Conservation (phyloP, 2,797 vertebrate genomes). For the Pelochelys cantorii region DNA sequence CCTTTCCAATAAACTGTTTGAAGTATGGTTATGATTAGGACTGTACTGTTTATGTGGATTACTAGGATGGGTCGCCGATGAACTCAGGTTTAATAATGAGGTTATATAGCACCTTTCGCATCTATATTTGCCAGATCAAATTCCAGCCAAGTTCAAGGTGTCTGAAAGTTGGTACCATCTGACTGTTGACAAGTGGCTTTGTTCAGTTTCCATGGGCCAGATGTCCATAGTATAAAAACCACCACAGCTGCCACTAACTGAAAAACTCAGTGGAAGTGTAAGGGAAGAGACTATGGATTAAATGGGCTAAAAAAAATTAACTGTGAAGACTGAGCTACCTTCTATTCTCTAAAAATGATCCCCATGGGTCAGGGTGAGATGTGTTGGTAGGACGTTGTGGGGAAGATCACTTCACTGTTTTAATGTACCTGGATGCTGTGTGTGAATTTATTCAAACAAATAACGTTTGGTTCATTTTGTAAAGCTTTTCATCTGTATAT, state of each 20-base stretch:
- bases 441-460: background rate
- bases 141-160: conserved; percentile 13
- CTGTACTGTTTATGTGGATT: background rate
- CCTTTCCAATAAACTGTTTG: background rate
- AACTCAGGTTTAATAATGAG: conserved; percentile 68
- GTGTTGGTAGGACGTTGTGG: background rate
- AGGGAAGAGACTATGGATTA: background rate
- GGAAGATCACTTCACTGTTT: background rate
- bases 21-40: background rate
- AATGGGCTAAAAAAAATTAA: background rate
- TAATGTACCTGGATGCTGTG: background rate
- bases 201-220: background rate
- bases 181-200: background rate
- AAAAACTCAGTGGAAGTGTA: background rate
- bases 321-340: background rate
- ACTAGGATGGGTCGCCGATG: background rate
- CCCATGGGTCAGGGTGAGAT: background rate
- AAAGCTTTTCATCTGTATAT: background rate
- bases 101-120: conserved; percentile 49
- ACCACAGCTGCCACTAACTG: background rate
- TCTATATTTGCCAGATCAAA: conserved; percentile 27
- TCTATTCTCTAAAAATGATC: background rate
- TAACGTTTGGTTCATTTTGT: fast-evolving
- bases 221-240: background rate
- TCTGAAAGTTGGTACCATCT: background rate